These are phyloP conservation scores for Apis florea DNA, from an alignment of 1,140 invertebrate genomes.

Conservation along the genomic window DNA sequence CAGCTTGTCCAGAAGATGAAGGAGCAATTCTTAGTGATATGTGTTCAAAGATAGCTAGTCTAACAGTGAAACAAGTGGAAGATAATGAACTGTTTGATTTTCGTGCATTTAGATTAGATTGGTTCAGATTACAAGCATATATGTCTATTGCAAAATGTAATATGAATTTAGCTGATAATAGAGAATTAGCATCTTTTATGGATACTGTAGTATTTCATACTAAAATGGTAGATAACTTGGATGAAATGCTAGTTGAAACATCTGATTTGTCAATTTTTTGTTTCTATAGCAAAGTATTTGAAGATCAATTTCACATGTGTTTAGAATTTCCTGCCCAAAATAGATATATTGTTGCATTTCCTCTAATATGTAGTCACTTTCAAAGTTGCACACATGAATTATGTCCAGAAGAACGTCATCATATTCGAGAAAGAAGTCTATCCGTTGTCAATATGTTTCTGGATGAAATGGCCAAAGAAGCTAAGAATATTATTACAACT, in stretches of 20 bases:
- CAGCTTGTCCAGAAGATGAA: constrained; percentile 95
- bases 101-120: constrained; percentile 95
- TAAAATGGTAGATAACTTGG: constrained; percentile 99
- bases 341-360: constrained; percentile 98
- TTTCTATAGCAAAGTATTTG: constrained; percentile 98
- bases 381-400: constrained; percentile 98
- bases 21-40: constrained; percentile 96
- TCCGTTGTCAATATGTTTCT: constrained; percentile 98
- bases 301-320: constrained; percentile 99
- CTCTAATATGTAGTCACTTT: constrained; percentile 98
- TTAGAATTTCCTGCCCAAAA: constrained; percentile 99
- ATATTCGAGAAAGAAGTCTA: constrained; percentile 96
- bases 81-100: constrained; percentile 98
- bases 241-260: constrained; percentile 97
- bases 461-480: constrained; percentile 99
- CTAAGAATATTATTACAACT: constrained; percentile 98
- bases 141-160: constrained; percentile 92
- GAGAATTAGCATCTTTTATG: constrained; percentile 93
- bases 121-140: constrained; percentile 98
- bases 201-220: constrained; percentile 98
- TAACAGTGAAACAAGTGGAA: constrained; percentile 97
- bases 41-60: constrained; percentile 92
- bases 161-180: constrained; percentile 92
- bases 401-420: constrained; percentile 98
- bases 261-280: constrained; percentile 98